Conservation (phyloP, 2,797 vertebrate species). For the Galaxias olidus region DNA sequence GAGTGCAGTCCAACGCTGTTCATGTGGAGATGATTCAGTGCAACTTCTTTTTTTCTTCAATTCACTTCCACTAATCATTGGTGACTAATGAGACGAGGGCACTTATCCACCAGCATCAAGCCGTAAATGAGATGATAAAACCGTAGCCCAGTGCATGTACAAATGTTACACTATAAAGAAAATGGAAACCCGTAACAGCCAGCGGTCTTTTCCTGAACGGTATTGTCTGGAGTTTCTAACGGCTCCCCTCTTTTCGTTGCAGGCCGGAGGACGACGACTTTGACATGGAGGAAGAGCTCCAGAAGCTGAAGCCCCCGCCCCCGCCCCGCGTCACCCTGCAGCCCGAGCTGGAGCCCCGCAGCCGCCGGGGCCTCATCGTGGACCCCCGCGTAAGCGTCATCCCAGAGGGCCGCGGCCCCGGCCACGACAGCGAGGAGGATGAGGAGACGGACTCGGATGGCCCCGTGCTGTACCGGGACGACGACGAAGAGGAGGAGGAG, state of each 20-base stretch:
- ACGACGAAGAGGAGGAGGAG: conserved; percentile 77
- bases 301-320: conserved; percentile 59
- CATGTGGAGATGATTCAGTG: too few species aligned
- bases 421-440: conserved; percentile 75
- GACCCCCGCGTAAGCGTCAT: conserved; percentile 77
- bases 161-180: too few species aligned
- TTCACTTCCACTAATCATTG: too few species aligned
- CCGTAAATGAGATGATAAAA: too few species aligned
- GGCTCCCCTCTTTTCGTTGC: neutral
- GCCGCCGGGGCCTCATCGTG: conserved; percentile 70
- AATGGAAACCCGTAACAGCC: too few species aligned
- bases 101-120: too few species aligned
- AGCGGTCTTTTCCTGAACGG: too few species aligned
- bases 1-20: conserved; percentile 64
- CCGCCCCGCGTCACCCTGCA: conserved; percentile 12
- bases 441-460: conserved; percentile 88
- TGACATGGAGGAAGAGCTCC: conserved; percentile 83
- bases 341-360: conserved; percentile 62
- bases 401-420: conserved; percentile 67
- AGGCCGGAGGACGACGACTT: conserved; percentile 94
- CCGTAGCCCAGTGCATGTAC: too few species aligned
- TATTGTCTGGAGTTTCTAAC: neutral
- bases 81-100: too few species aligned
- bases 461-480: conserved; percentile 86
- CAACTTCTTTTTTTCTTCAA: too few species aligned